phyloP scores from a whole-genome alignment of 2,888 invertebrate species.

The Campoplex nolae region DNA sequence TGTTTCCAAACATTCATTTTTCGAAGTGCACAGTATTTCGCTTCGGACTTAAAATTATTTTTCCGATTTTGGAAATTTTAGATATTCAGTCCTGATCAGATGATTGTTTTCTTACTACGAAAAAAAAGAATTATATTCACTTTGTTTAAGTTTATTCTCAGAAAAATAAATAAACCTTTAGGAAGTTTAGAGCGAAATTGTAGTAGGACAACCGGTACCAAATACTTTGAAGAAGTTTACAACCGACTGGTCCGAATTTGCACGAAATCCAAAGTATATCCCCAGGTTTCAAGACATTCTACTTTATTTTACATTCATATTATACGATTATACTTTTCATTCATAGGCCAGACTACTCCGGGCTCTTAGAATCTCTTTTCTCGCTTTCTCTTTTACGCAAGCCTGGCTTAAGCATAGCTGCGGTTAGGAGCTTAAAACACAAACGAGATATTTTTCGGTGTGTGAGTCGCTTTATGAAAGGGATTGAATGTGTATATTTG shows the following conservation, averaged over 20 bases:
- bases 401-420: conserved; percentile 22
- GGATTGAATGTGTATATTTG: conserved; percentile 44
- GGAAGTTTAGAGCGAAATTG: too few relatives aligned
- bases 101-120: neutral
- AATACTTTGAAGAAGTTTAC: too few relatives aligned
- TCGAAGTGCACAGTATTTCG: neutral
- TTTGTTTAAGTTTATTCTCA: too few relatives aligned
- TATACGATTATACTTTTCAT: conserved; percentile 44
- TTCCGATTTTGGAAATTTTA: neutral
- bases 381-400: conserved; percentile 15
- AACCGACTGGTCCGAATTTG: conserved; percentile 5
- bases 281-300: conserved; percentile 2
- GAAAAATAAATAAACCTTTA: too few relatives aligned
- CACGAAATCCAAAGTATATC: neutral
- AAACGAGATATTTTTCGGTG: conserved; percentile 27
- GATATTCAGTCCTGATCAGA: neutral
- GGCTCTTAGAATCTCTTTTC: conserved; percentile 23
- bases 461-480: conserved; percentile 30
- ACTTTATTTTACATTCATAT: neutral
- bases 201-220: too few relatives aligned
- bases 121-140: neutral
- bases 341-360: conserved; percentile 29
- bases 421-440: conserved; percentile 46
- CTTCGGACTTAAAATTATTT: neutral
- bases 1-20: neutral